Percentiles rank a stretch among this genome's conserved stretches.
Evolutionary conservation across 2,113 vertebrate genomes (phyloP).

Genomic region (Callopanchax toddi): DNA sequence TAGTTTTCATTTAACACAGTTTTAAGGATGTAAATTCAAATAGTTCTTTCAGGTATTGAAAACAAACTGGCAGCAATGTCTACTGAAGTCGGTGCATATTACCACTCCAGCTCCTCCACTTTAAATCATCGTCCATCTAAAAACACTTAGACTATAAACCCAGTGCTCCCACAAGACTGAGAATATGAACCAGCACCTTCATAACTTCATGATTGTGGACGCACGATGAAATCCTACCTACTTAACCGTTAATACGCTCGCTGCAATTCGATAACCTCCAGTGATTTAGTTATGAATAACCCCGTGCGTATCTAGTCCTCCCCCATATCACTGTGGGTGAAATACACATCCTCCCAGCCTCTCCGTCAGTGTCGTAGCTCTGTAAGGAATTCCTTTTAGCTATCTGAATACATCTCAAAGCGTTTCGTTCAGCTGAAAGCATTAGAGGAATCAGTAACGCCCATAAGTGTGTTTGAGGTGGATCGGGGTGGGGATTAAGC

Average conservation of each 20-base stretch:
- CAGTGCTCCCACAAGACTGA: slow-evolving; percentile 39
- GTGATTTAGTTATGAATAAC: slow-evolving; percentile 63
- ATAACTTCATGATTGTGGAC: slow-evolving; percentile 58
- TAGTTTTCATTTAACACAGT: too few relatives aligned
- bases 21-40: too few relatives aligned
- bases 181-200: slow-evolving; percentile 46
- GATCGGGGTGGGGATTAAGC: slow-evolving; percentile 69
- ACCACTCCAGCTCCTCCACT: slow-evolving; percentile 31
- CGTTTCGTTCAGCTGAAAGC: slow-evolving; percentile 59
- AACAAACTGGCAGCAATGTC: slow-evolving; percentile 52
- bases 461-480: slow-evolving; percentile 64
- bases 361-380: slow-evolving; percentile 17
- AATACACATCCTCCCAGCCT: slow-evolving; percentile 32
- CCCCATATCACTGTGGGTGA: slow-evolving; percentile 31
- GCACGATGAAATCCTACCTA: slow-evolving; percentile 46
- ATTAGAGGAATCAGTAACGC: slow-evolving; percentile 70
- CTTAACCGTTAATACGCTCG: slow-evolving; percentile 51
- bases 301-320: slow-evolving; percentile 34
- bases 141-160: slow-evolving; percentile 57
- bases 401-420: slow-evolving; percentile 56
- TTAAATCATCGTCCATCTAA: slow-evolving; percentile 50
- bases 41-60: slow-evolving; percentile 21
- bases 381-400: slow-evolving; percentile 31
- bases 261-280: slow-evolving; percentile 57
- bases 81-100: slow-evolving; percentile 40